Evolutionary conservation across 2,113 vertebrate genomes (phyloP).

Genomic region (Ameiurus melas): DNA sequence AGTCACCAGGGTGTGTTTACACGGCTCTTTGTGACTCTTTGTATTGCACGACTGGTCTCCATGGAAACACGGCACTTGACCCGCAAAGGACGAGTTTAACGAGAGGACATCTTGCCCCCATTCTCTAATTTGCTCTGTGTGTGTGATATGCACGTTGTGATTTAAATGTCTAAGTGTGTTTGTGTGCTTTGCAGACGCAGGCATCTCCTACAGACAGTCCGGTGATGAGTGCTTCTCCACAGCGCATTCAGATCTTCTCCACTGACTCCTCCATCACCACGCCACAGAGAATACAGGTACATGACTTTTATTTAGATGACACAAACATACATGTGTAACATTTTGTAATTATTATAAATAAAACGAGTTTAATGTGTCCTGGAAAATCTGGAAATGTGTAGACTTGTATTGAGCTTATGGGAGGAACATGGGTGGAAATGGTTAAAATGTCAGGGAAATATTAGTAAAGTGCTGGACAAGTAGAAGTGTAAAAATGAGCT

Average conservation of each 20-base stretch:
- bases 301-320: slow-evolving; percentile 30
- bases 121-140: slow-evolving; percentile 38
- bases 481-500: neutral
- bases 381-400: neutral
- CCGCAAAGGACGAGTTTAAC: slow-evolving; percentile 69
- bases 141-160: neutral
- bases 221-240: slow-evolving; percentile 91
- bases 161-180: slow-evolving; percentile 8
- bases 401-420: neutral
- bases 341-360: neutral
- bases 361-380: neutral
- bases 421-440: neutral
- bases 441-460: neutral
- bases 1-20: neutral
- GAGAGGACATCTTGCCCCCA: slow-evolving; percentile 63
- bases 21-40: slow-evolving; percentile 47
- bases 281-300: slow-evolving; percentile 93
- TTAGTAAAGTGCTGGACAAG: neutral
- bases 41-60: slow-evolving; percentile 68
- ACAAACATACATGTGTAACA: neutral
- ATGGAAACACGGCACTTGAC: slow-evolving; percentile 69
- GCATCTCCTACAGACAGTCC: slow-evolving; percentile 80
- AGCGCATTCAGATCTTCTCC: slow-evolving; percentile 91
- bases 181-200: slow-evolving; percentile 63
- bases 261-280: slow-evolving; percentile 83